A percentile compares a stretch with the other conserved stretches of the same genome.
phyloP scores from a whole-genome alignment of 2,888 invertebrate genomes.

The Arrhopalites spinosus region DNA sequence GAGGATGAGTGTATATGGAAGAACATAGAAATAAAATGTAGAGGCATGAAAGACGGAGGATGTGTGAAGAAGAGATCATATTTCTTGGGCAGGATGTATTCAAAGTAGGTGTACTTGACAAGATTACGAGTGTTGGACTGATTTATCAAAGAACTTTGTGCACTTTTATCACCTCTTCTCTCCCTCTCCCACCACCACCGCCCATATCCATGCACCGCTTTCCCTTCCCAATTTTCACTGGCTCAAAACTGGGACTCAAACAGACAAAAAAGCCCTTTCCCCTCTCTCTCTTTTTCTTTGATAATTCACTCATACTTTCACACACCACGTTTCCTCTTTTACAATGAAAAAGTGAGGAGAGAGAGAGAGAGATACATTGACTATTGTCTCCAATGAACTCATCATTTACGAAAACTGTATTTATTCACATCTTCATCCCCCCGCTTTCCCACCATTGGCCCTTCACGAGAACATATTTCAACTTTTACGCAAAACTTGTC shows the following conservation, averaged over 20 bases:
- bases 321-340: not conserved
- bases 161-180: constrained; percentile 45
- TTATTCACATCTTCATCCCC: not conserved
- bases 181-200: constrained; percentile 42
- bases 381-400: constrained; percentile 7
- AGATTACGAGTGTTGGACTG: constrained; percentile 51
- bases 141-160: constrained; percentile 53
- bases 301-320: constrained; percentile 1
- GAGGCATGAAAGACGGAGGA: constrained; percentile 1
- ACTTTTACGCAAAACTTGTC: not conserved
- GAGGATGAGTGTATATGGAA: not conserved
- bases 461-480: not conserved
- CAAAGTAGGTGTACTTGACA: constrained; percentile 53
- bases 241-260: not conserved
- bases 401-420: constrained; percentile 4
- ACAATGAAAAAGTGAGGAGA: not conserved
- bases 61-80: constrained; percentile 24
- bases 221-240: not conserved
- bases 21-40: not conserved
- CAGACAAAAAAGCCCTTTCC: not conserved
- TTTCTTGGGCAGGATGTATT: constrained; percentile 49
- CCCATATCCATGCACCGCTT: not conserved
- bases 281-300: not conserved
- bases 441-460: not conserved
- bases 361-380: not conserved